A percentile compares a stretch with the other conserved stretches of the same genome.
Conservation (phyloP, 2,113 vertebrate genomes). For the Phrynocephalus versicolor region DNA sequence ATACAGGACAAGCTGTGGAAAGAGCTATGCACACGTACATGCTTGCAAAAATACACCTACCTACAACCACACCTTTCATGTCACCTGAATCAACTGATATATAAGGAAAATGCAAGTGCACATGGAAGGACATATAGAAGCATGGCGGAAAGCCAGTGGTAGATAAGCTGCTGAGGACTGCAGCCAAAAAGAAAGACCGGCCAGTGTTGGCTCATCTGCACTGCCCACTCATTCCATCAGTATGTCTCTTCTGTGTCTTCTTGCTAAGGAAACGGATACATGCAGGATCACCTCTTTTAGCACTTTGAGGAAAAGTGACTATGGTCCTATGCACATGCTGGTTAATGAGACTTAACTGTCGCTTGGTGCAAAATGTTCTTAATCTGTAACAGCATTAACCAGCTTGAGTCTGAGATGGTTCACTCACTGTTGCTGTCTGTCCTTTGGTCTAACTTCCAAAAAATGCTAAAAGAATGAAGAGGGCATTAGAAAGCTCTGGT, state of each 20-base stretch:
- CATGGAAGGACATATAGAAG: background rate
- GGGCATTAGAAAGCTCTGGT: background rate
- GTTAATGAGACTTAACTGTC: slow-evolving; percentile 24
- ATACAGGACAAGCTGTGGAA: slow-evolving; percentile 35
- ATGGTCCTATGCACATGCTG: slow-evolving; percentile 43
- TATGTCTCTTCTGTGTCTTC: slow-evolving; percentile 20
- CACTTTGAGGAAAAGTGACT: slow-evolving; percentile 36
- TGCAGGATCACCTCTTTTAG: slow-evolving; percentile 5
- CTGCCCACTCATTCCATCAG: slow-evolving; percentile 22
- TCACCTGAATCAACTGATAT: slow-evolving; percentile 30
- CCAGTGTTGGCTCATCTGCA: slow-evolving; percentile 55
- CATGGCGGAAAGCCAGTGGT: slow-evolving; percentile 14
- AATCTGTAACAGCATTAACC: slow-evolving; percentile 37
- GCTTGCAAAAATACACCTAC: background rate
- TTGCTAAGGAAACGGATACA: slow-evolving; percentile 33
- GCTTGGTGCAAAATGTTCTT: slow-evolving; percentile 17
- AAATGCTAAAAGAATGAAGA: slow-evolving; percentile 69
- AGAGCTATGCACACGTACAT: background rate
- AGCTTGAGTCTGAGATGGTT: slow-evolving; percentile 41
- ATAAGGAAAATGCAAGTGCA: slow-evolving; percentile 8
- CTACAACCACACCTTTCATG: slow-evolving; percentile 20
- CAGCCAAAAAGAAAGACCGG: slow-evolving; percentile 35
- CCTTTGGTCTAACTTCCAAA: slow-evolving; percentile 67
- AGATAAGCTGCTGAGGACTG: slow-evolving; percentile 37
- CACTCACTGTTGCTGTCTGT: slow-evolving; percentile 69